phyloP scores from a whole-genome alignment of 2,888 invertebrate species.

The Tribolium freemani region DNA sequence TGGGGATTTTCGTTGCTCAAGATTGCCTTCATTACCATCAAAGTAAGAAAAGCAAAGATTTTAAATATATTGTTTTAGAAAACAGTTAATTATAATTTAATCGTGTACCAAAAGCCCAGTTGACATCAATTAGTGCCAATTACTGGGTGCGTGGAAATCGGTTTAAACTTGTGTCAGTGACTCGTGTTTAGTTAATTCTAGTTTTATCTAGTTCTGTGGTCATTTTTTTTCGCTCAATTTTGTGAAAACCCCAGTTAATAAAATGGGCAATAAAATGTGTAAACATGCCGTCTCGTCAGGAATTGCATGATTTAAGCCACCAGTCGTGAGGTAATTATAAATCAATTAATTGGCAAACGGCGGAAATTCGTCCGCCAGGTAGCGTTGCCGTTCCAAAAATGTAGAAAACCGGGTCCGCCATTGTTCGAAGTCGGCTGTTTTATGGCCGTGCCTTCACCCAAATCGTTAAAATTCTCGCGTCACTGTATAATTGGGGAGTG shows the following conservation, averaged over 20 bases:
- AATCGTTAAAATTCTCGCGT: slow-evolving; percentile 22
- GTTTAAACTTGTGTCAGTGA: background rate
- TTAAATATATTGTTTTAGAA: no score
- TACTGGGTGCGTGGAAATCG: no score
- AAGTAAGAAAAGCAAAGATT: no score
- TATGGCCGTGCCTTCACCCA: slow-evolving; percentile 61
- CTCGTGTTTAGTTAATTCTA: background rate
- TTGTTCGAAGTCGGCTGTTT: slow-evolving; percentile 67
- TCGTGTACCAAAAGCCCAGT: no score
- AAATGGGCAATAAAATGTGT: background rate
- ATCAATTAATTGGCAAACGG: slow-evolving; percentile 25
- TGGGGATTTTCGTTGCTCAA: no score
- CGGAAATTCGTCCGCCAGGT: slow-evolving; percentile 56
- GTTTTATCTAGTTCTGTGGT: background rate
- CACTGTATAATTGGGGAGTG: slow-evolving; percentile 18
- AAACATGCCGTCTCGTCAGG: background rate
- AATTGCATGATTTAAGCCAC: background rate
- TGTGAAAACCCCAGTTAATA: background rate
- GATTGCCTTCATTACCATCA: no score
- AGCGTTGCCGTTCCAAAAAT: slow-evolving; percentile 62
- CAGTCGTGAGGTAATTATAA: background rate
- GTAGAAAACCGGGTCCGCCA: slow-evolving; percentile 68
- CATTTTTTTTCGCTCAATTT: background rate
- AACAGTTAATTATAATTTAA: no score
- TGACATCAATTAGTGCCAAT: no score